Conservation (phyloP, 2,797 vertebrate species). For the Channa striata region DNA sequence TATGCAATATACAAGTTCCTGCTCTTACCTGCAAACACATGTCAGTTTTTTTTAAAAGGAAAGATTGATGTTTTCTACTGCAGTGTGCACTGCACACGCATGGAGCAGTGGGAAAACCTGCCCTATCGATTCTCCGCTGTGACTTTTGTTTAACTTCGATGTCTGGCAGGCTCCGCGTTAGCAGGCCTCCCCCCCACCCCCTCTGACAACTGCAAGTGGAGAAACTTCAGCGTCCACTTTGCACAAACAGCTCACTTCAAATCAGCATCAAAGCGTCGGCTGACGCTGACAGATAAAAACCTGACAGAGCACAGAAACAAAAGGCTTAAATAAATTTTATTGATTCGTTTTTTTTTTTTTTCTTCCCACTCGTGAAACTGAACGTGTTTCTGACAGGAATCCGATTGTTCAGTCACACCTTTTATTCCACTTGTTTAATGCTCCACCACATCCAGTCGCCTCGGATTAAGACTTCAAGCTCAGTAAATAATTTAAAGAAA, state of each 20-base stretch:
- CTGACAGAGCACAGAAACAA: background rate
- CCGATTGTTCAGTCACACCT: slow-evolving; percentile 54
- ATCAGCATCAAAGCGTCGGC: slow-evolving; percentile 41
- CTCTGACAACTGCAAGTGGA: slow-evolving; percentile 24
- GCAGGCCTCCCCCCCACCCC: background rate
- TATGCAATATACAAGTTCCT: slow-evolving; percentile 36
- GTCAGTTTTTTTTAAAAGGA: slow-evolving; percentile 36
- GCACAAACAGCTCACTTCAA: slow-evolving; percentile 43
- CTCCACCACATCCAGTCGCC: slow-evolving; percentile 52
- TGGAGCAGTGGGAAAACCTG: background rate
- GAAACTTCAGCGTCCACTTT: slow-evolving; percentile 25
- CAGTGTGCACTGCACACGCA: background rate
- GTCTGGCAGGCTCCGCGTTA: slow-evolving; percentile 22
- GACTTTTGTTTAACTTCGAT: slow-evolving; percentile 39
- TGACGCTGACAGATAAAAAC: slow-evolving; percentile 17
- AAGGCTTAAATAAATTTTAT: slow-evolving; percentile 37
- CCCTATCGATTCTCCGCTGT: slow-evolving; percentile 2
- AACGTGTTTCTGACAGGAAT: slow-evolving; percentile 56
- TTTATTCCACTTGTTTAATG: slow-evolving; percentile 51
- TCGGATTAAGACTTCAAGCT: slow-evolving; percentile 31
- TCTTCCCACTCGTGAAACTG: slow-evolving; percentile 21
- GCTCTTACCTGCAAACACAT: slow-evolving; percentile 47
- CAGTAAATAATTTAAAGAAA: slow-evolving; percentile 36
- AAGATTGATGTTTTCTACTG: slow-evolving; percentile 18
- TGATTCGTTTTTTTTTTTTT: slow-evolving; percentile 34